phyloP scores from a whole-genome alignment of 1,140 invertebrate species.

The Oryctes rhinoceros region DNA sequence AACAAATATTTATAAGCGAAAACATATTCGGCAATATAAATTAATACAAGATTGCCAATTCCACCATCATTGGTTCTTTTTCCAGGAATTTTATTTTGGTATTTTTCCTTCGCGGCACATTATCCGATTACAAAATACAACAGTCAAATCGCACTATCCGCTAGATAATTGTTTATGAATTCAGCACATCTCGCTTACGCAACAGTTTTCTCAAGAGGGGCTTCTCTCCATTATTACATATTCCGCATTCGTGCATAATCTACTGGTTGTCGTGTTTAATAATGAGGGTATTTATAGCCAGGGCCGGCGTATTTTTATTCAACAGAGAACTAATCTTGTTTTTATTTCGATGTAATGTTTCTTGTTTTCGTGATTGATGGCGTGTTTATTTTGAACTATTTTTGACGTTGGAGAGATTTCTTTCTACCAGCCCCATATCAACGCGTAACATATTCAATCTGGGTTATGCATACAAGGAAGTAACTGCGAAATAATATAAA shows the following conservation, averaged over 20 bases:
- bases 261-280: not conserved
- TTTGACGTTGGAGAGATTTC: not conserved
- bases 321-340: not conserved
- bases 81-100: not conserved
- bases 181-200: conserved; percentile 28
- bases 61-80: too few species aligned
- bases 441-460: not conserved
- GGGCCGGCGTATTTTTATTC: not conserved
- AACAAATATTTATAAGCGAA: too few species aligned
- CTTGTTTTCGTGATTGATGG: not conserved
- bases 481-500: conserved; percentile 26
- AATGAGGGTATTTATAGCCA: conserved; percentile 3
- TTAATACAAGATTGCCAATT: too few species aligned
- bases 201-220: conserved; percentile 8
- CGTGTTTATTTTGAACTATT: conserved; percentile 23
- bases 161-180: conserved; percentile 12
- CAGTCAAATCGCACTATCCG: not conserved
- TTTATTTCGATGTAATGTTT: not conserved
- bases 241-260: conserved; percentile 30
- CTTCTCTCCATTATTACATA: conserved; percentile 26
- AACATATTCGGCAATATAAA: too few species aligned
- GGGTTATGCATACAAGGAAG: conserved; percentile 30
- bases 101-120: not conserved
- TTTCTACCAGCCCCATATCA: not conserved
- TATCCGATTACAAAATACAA: too few species aligned